Base-by-base conservation (phyloP, 1,140 invertebrate genomes). In the Pararge aegeria region DNA sequence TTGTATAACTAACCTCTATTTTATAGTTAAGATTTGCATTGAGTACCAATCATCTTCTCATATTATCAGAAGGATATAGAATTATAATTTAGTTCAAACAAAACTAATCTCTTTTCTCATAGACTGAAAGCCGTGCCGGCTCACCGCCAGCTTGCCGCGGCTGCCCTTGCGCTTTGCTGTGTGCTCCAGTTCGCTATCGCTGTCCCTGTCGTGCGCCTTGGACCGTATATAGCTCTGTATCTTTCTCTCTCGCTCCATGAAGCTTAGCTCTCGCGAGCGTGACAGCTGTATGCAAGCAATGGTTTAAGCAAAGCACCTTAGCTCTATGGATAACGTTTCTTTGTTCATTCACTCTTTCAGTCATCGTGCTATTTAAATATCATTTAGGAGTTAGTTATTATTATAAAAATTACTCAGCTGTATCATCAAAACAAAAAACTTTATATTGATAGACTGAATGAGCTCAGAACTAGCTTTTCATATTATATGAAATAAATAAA, bases 131-230 rank as follows among this genome's bases (percentile, higher is more conserved):
- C 62, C 75, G 71, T 77, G 73, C 70, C 68, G 68, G 82, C 83
- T 85, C 87, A 90, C 89, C 83, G 90, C 82, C 76, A 90, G 88
- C 78, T 90, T 91, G 61, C 90, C 87, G 76, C 88, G 83, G 73
- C 83, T 89, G 71, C 83, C 85, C 73, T 90, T 90, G 71, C 87
- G 81, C 72, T 91, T 90, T 72, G 91, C 83, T 64, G 91, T 89
- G 81, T 90, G 90, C 74, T 92, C 92, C 82, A 92, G 90, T 73
- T 93, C 92, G 64, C 89, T 90, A 73, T 91, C 89, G 82, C 85
- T 89, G 82, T 90, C 87, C 60, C 89, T 86, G 75, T 90, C 89
- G 71, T 89, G 81, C 80, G 75, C 75, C 86, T 87, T 87, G 54
- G 80, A 83, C 62, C 73, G 76, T 68, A 86, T 85, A 83, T 87